Percentiles rank a stretch among this genome's conserved stretches.
phyloP scores from a whole-genome alignment of 2,797 vertebrate species.

The Spatula clypeata region DNA sequence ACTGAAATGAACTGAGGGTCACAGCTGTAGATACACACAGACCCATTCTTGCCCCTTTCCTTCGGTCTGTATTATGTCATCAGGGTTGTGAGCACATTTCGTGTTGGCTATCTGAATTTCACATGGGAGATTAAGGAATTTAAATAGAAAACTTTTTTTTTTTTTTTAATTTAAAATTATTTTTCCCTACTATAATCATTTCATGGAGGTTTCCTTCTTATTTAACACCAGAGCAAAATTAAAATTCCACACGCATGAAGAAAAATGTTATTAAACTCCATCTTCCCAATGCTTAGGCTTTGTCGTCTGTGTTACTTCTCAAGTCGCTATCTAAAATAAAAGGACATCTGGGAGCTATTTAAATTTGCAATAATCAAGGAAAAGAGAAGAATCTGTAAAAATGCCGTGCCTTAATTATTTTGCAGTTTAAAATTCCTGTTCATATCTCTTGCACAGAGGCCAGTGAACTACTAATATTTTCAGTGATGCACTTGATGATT shows the following conservation, averaged over 20 bases:
- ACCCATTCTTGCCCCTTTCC: neutral
- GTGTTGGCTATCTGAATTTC: neutral
- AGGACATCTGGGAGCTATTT: conserved; percentile 67
- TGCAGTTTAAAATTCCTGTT: conserved; percentile 42
- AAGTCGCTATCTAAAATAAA: conserved; percentile 70
- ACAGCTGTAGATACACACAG: neutral
- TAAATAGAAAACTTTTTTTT: neutral
- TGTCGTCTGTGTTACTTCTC: conserved; percentile 61
- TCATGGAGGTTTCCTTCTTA: neutral
- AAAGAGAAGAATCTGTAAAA: conserved; percentile 23
- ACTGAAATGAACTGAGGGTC: neutral
- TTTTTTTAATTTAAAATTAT: neutral
- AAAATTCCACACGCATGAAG: neutral
- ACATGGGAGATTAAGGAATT: neutral
- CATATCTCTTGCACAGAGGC: neutral
- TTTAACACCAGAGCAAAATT: conserved; percentile 23
- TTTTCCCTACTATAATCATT: neutral
- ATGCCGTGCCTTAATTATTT: conserved; percentile 30
- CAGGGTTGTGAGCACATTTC: neutral
- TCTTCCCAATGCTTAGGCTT: conserved; percentile 66
- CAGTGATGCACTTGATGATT: neutral
- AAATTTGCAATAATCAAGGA: conserved; percentile 60
- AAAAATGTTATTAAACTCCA: conserved; percentile 55
- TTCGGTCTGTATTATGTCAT: neutral
- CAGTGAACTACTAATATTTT: neutral